Evolutionary conservation across 1,140 invertebrate species (phyloP), one percentile per base, ranked within the genome.

Genomic region (Drosophila neocordata): DNA sequence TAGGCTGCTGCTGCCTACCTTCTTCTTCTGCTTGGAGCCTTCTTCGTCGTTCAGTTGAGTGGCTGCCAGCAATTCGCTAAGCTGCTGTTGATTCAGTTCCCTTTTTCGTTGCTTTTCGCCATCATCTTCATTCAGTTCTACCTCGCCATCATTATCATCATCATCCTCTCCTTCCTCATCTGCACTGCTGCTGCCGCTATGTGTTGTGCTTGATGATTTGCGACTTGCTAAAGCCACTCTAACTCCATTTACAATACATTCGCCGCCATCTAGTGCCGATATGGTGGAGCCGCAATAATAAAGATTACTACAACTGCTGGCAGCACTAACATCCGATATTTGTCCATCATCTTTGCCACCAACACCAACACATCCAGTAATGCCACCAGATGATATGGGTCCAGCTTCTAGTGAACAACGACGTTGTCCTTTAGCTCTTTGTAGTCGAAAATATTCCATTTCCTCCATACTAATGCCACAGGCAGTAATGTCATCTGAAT

Each of bases 401-500:
- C 72, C 72, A 69, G 89, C 81, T 48, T 91, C 89, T 59, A 91
- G 65, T 63, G 89, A 91, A 24, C 85, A 87, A 52, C 89, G 89
- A 8, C 91, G 91, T n/a, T 82, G 66, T 8, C 82, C 69, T 27
- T 91, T 91, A 56, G 92, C 81, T 15, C 92, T 78, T 57, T 93
- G 93, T 72, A 92, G 92, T 8, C 93, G 91, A 75, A 95, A 93
- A 91, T 94, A 94, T 78, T 94, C 93, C 75, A 95, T 93, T 82
- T 95, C 95, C 74, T 95, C 94, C 44, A 94, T 91, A 6, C 94
- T 94, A 3, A 95, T 93, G 6, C 94, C 94, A 35, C 94, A 93
- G 11, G 93, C 93, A 5, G 93, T 93, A 15, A 94, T 92, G 70
- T 96, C 95, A 82, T 96, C 96, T 0, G 95, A 96, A 81, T 96